Evolutionary conservation across 2,113 vertebrate species (phyloP).

Genomic region (Prionailurus viverrinus): DNA sequence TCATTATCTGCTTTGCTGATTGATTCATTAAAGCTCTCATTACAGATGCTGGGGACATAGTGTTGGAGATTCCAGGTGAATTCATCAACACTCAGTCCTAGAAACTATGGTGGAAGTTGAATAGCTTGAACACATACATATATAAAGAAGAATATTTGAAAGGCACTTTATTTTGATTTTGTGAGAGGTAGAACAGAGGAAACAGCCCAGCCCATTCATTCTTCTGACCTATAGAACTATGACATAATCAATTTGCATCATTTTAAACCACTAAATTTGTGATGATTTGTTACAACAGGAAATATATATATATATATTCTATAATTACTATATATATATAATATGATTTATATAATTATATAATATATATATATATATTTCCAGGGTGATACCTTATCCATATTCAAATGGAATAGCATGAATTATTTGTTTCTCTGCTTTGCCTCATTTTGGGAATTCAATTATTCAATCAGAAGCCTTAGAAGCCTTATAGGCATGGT

Average conservation of each 20-base stretch:
- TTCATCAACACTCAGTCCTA: constrained; percentile 89
- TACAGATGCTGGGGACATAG: constrained; percentile 90
- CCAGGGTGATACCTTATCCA: not conserved
- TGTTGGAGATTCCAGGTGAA: constrained; percentile 90
- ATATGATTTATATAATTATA: too few species aligned
- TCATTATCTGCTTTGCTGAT: not conserved
- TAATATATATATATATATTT: not conserved
- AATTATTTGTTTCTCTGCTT: not conserved
- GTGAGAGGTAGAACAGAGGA: not conserved
- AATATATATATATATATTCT: too few species aligned
- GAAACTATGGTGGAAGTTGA: constrained; percentile 87
- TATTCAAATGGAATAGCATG: not conserved
- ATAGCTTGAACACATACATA: not conserved
- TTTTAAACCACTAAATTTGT: not conserved
- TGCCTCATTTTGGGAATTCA: not conserved
- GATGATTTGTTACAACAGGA: not conserved
- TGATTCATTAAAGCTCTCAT: not conserved
- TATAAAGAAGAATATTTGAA: not conserved
- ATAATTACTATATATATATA: too few species aligned
- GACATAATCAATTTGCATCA: not conserved
- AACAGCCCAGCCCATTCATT: not conserved
- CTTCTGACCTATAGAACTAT: not conserved
- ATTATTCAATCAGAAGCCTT: not conserved
- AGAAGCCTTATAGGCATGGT: not conserved
- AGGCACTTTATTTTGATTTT: not conserved